phyloP scores from a whole-genome alignment of 1,140 invertebrate species.

The Phocides pigmalion region DNA sequence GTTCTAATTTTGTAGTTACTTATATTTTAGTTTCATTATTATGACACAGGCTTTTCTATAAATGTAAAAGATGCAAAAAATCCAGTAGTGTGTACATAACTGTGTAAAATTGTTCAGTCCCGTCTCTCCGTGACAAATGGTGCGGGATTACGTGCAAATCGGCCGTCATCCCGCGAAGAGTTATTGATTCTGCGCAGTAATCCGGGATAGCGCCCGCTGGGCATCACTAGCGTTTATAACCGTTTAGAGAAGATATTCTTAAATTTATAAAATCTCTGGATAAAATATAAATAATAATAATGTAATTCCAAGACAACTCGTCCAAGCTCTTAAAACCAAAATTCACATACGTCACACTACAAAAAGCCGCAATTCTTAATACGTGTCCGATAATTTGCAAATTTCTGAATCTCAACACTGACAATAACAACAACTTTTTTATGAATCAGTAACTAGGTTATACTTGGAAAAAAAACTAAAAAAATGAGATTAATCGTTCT shows the following conservation, averaged over 20 bases:
- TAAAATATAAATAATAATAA: not conserved
- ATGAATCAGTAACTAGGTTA: too few species aligned
- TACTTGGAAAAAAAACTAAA: too few species aligned
- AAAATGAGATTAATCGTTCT: too few species aligned
- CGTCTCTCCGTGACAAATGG: conserved; percentile 41
- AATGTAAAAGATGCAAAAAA: not conserved
- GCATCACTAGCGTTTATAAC: not conserved
- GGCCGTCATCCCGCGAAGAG: conserved; percentile 40
- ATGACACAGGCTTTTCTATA: not conserved
- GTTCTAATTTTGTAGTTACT: not conserved
- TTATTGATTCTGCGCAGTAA: conserved; percentile 42
- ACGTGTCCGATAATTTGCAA: too few species aligned
- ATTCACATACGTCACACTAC: too few species aligned
- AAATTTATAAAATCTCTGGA: not conserved
- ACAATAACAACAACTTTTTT: too few species aligned
- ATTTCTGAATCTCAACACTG: too few species aligned
- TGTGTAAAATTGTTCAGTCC: not conserved
- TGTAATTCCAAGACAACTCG: too few species aligned
- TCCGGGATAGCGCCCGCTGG: not conserved
- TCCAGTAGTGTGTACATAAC: too few species aligned
- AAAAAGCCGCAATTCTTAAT: too few species aligned
- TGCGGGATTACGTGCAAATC: conserved; percentile 46
- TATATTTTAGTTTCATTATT: not conserved
- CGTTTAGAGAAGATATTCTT: not conserved
- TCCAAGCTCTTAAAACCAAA: too few species aligned